Evolutionary conservation across 2,888 invertebrate genomes (phyloP).

Genomic region (Cheilosia impressa): DNA sequence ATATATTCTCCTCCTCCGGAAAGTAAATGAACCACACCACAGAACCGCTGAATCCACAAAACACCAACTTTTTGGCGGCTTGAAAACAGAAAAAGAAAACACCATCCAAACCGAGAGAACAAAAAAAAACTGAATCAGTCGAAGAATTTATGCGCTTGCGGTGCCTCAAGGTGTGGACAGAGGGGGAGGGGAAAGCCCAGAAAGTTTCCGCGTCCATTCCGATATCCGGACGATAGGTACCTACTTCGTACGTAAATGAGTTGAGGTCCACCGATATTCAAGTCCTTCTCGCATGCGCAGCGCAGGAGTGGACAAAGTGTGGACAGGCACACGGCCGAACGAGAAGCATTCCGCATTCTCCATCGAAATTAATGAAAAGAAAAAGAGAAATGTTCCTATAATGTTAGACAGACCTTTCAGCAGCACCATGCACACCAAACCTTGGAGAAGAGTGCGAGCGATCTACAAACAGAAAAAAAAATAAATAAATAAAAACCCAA

Average conservation of each 20-base stretch:
- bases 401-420: slow-evolving; percentile 47
- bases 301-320: slow-evolving; percentile 57
- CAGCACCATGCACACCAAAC: slow-evolving; percentile 9
- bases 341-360: slow-evolving; percentile 68
- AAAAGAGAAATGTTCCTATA: slow-evolving; percentile 48
- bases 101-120: slow-evolving; percentile 1
- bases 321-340: slow-evolving; percentile 65
- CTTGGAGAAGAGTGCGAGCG: slow-evolving; percentile 41
- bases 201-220: slow-evolving; percentile 74
- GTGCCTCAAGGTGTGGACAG: slow-evolving; percentile 66
- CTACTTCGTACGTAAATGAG: slow-evolving; percentile 66
- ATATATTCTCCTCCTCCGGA: slow-evolving; percentile 51
- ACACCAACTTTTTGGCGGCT: slow-evolving; percentile 73
- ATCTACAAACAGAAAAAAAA: slow-evolving; percentile 31
- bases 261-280: slow-evolving; percentile 48
- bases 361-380: slow-evolving; percentile 70
- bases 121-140: slow-evolving; percentile 49
- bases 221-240: slow-evolving; percentile 68
- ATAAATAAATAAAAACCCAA: neutral
- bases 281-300: slow-evolving; percentile 33
- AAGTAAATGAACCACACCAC: slow-evolving; percentile 70
- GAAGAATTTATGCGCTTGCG: slow-evolving; percentile 74
- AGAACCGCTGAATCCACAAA: slow-evolving; percentile 58
- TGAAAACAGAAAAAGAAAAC: slow-evolving; percentile 37
- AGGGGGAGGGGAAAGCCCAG: slow-evolving; percentile 18